These are phyloP conservation scores for Microctonus aethiopoides DNA, from an alignment of 2,888 invertebrate species.

Conservation along the genomic window DNA sequence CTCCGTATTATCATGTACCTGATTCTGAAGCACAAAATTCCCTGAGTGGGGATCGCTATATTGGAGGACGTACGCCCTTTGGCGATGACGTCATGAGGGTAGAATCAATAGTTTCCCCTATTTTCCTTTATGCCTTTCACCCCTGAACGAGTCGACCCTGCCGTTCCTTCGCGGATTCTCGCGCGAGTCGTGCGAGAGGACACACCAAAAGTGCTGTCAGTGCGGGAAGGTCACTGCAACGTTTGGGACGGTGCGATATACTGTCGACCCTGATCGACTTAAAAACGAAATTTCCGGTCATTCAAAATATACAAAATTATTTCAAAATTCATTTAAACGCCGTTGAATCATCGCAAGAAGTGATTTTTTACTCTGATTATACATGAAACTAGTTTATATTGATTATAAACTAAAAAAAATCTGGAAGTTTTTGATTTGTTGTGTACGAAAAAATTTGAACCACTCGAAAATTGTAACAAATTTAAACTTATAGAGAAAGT, in stretches of 20 bases:
- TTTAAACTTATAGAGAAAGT: neutral
- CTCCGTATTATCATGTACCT: neutral
- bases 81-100: conserved; percentile 42
- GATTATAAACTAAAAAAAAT: neutral
- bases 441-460: neutral
- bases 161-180: conserved; percentile 39
- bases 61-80: neutral
- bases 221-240: conserved; percentile 64
- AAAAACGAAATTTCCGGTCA: conserved; percentile 37
- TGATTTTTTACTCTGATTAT: neutral
- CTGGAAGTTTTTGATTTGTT: neutral
- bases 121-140: conserved; percentile 11
- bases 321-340: neutral
- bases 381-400: neutral
- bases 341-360: neutral
- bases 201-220: conserved; percentile 54
- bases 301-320: neutral
- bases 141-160: conserved; percentile 5
- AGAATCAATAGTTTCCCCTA: conserved; percentile 59
- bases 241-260: conserved; percentile 58
- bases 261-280: conserved; percentile 51
- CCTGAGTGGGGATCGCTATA: neutral
- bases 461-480: neutral
- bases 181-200: conserved; percentile 48
- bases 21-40: neutral